These are phyloP conservation scores for silkworm (Bombyx mori) DNA, from an alignment of 1,140 invertebrate genomes.

Conservation along the genomic window DNA sequence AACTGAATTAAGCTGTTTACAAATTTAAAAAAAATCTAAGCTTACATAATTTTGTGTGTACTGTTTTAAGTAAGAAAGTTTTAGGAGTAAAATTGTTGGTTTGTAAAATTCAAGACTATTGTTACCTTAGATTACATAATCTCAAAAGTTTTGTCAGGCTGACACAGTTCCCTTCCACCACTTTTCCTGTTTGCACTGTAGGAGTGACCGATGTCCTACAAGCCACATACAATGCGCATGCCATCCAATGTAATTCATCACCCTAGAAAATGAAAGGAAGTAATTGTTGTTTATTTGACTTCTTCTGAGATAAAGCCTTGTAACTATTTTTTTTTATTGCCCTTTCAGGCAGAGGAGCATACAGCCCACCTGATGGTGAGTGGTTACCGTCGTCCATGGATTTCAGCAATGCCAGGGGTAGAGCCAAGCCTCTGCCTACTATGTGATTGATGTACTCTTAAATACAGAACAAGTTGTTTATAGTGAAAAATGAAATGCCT, in stretches of 20 bases:
- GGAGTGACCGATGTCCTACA: constrained; percentile 86
- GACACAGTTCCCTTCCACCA: constrained; percentile 92
- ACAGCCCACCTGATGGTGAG: too few relatives aligned
- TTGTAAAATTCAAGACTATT: constrained; percentile 6
- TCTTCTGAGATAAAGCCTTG: too few relatives aligned
- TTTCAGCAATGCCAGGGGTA: too few relatives aligned
- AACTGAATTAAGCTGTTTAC: constrained; percentile 86
- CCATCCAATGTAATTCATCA: constrained; percentile 93
- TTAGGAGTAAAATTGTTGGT: constrained; percentile 4
- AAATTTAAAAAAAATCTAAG: neutral
- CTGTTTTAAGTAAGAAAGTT: neutral
- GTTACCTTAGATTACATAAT: constrained; percentile 89
- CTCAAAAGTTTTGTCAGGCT: constrained; percentile 90
- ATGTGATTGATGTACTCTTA: too few relatives aligned
- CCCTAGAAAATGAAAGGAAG: constrained; percentile 76
- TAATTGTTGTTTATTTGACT: neutral
- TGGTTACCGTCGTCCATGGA: too few relatives aligned
- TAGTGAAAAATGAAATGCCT: too few relatives aligned
- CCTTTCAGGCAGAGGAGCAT: too few relatives aligned
- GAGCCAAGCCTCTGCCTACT: too few relatives aligned
- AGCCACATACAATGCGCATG: constrained; percentile 93
- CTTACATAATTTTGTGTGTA: neutral
- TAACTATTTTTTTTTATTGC: too few relatives aligned
- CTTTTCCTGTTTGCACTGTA: constrained; percentile 80
- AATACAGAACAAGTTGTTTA: too few relatives aligned